Conservation (phyloP, 1,140 invertebrate genomes). For the Drosophila oshimai region DNA sequence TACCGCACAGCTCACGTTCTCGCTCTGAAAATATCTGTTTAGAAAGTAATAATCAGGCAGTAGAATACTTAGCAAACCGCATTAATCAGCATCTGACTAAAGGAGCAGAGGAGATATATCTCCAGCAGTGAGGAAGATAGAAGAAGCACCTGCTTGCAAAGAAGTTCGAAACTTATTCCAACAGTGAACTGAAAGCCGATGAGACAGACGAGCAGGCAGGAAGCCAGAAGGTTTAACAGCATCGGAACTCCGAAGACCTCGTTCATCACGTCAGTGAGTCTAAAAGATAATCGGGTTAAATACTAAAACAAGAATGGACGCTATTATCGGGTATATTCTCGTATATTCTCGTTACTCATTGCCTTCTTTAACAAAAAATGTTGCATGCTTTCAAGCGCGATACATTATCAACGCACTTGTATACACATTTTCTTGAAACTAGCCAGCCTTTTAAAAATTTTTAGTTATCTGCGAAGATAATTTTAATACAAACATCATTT, state of each 20-base stretch:
- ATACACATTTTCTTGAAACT: no score
- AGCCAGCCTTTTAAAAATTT: no score
- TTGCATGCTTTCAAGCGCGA: no score
- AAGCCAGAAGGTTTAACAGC: constrained; percentile 55
- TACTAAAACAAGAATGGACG: no score
- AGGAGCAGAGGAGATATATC: constrained; percentile 48
- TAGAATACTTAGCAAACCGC: constrained; percentile 19
- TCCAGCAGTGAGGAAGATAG: constrained; percentile 18
- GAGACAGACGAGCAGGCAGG: constrained; percentile 61
- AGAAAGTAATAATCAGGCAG: no score
- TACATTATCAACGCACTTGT: no score
- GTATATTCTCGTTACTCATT: no score
- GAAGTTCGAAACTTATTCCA: constrained; percentile 8
- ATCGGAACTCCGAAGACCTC: constrained; percentile 58
- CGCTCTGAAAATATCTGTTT: constrained; percentile 21
- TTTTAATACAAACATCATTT: no score
- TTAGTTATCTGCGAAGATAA: no score
- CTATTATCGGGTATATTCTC: no score
- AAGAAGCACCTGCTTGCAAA: constrained; percentile 35
- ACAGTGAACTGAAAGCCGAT: constrained; percentile 63
- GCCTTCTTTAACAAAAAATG: no score
- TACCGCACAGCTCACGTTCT: constrained; percentile 17
- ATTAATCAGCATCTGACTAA: constrained; percentile 54
- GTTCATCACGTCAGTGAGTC: constrained; percentile 56
- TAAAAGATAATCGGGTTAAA: background rate